Conservation (phyloP, 92 coral and sea anemone genomes). For the Paramuricea clavata region DNA sequence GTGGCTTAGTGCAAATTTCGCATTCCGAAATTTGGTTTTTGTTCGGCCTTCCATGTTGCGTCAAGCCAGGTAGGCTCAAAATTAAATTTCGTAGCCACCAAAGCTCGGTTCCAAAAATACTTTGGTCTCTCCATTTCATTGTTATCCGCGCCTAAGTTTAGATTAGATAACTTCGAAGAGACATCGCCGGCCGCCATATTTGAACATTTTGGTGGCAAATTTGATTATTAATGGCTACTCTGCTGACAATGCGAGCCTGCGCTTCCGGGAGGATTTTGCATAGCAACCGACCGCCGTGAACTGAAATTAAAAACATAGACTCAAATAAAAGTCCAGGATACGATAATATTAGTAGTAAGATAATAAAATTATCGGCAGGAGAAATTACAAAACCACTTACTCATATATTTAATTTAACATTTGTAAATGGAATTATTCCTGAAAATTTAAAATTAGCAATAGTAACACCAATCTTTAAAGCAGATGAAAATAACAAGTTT, state of each 20-base stretch:
- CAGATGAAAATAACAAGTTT: too few species aligned
- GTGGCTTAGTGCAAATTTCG: slow-evolving; percentile 41
- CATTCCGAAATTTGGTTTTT: slow-evolving; percentile 61
- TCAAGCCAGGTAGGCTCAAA: slow-evolving; percentile 35
- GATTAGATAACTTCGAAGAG: neutral
- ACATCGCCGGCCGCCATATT: slow-evolving; percentile 1
- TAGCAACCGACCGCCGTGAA: slow-evolving; percentile 43
- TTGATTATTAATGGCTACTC: neutral
- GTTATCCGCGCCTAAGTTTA: neutral
- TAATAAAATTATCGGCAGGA: too few species aligned
- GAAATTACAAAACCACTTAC: too few species aligned
- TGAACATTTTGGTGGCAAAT: slow-evolving; percentile 3
- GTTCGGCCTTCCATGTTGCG: slow-evolving; percentile 14
- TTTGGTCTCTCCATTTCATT: slow-evolving; percentile 36
- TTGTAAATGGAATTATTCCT: too few species aligned
- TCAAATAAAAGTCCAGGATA: too few species aligned
- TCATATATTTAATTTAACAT: too few species aligned
- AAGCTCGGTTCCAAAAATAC: slow-evolving; percentile 51
- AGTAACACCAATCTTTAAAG: too few species aligned
- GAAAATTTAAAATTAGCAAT: too few species aligned
- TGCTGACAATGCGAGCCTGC: too few species aligned
- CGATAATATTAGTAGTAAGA: too few species aligned
- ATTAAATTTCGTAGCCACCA: slow-evolving; percentile 51
- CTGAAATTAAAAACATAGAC: too few species aligned
- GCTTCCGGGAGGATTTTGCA: slow-evolving; percentile 15